Evolutionary conservation across 1,140 invertebrate genomes (phyloP), one percentile per base, ranked within the genome.

Genomic region (Orchesella cincta): DNA sequence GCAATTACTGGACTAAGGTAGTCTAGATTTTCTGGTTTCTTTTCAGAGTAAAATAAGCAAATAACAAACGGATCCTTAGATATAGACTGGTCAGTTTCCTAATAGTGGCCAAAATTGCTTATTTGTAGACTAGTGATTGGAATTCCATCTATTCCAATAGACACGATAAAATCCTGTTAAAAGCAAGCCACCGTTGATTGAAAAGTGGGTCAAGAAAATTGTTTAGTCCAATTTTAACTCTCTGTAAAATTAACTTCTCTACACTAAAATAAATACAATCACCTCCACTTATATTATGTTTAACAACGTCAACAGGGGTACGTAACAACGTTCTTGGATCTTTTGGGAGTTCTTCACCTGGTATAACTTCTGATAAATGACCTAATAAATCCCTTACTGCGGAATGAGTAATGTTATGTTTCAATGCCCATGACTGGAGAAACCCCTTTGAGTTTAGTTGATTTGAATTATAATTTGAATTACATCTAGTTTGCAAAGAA

Each of bases 91-190:
- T 74, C 52, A 28, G 57, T 29, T 18, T 54, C 14, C 73, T 57
- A 74, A 54, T 23, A 74, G 2, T 5, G 73, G 73, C 73, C 73
- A 74, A 74, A 74, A 74, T n/a, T 52, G 51, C 18, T 74, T 74
- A n/a, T 74, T 74, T 39, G 29, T 54, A 57, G 33, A 39, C 2
- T 5, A 74, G 73, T n/a, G 12, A 74, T 74, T 29, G 73, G 73
- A 8, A 74, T 18, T 3, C 73, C 73, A 34, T 74, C 73, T 14
- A 74, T 29, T 52, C 73, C 73, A 18, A 74, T 34, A 34, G 8
- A 18, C 2, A 74, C 1, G 26, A 26, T 54, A 23, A 33, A n/a
- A n/a, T n/a, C n/a, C n/a, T n/a, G n/a, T n/a, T n/a, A n/a, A n/a
- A n/a, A n/a, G n/a, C n/a, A n/a, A n/a, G n/a, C n/a, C n/a, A n/a